phyloP scores from a whole-genome alignment of 2,888 invertebrate species.

The Tipula lateralis region DNA sequence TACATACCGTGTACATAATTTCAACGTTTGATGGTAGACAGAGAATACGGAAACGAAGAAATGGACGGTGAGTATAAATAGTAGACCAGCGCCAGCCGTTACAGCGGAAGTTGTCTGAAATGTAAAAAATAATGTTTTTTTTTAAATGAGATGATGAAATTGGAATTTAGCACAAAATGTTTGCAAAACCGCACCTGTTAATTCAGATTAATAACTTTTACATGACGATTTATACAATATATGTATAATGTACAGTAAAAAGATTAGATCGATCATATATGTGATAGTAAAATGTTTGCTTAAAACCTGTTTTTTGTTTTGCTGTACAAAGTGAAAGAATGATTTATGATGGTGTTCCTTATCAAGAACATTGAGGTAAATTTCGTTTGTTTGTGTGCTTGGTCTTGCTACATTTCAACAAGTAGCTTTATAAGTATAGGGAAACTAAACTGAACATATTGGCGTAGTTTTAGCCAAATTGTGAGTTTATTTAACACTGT shows the following conservation, averaged over 20 bases:
- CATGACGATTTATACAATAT: not conserved
- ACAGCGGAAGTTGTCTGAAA: constrained; percentile 42
- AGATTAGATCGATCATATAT: not conserved
- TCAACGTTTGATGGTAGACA: constrained; percentile 46
- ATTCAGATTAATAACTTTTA: not conserved
- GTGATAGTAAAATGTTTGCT: not conserved
- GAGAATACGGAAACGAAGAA: constrained; percentile 47
- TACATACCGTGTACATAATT: constrained; percentile 45
- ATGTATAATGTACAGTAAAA: not conserved
- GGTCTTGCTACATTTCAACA: no score
- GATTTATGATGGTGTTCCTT: not conserved
- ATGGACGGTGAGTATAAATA: constrained; percentile 45
- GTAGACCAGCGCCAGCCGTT: constrained; percentile 45
- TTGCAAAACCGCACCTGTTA: not conserved
- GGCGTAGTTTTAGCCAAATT: no score
- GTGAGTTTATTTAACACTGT: no score
- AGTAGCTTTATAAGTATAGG: no score
- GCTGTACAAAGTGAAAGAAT: not conserved
- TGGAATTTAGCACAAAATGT: not conserved
- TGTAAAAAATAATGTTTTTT: not conserved
- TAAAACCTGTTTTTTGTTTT: not conserved
- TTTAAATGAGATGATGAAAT: not conserved
- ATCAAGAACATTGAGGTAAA: not conserved
- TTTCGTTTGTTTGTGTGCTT: not conserved
- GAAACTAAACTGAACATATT: no score